Base-by-base conservation (phyloP, 2,113 vertebrate species). In the Arvicanthis niloticus region DNA sequence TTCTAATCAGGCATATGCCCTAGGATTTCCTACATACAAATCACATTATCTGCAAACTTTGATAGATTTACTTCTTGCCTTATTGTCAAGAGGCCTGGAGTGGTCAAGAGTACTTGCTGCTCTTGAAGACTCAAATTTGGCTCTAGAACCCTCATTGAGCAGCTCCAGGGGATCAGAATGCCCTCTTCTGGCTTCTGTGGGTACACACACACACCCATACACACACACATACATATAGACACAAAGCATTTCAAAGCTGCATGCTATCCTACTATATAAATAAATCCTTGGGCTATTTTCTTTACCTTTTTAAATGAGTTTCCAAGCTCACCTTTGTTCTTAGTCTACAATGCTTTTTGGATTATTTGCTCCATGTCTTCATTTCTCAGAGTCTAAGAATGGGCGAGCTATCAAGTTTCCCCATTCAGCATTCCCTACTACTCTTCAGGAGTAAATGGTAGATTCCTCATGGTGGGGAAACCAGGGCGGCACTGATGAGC, bases 331-430 rank as follows among this genome's bases (percentile, higher is more conserved):
- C 56, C 65, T 40, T 80, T 77, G 13, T 40, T 84, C 76, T 75
- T 67, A 77, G 51, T 60, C 51, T 62, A 45, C 53, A 13, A 29
- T 19, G 31, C 16, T 86, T 72, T 81, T 80, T 56, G 70, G 72
- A 81, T 76, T 65, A 70, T 70, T 93, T 72, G 42, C 62, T 95
- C 70, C 51, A 24, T 88, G 88, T 68, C 48, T 93, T 72, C 12
- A 7, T 80, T 42, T 92, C 53, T 17, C 82, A 86, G 40, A 67
- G 68, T 19, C 62, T 53, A 68, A 72, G 81, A 67, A 45, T 67
- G 70, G 56, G 76, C 24, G 76, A 72, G 34, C 16, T 93, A 45
- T 70, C 62, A 37, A 75, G 42, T 45, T 40, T 81, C 53, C 73
- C 11, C n/a, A 1, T 77, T 40, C 22, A 34, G 3, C 10, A 40